Base-by-base conservation (phyloP, 2,797 vertebrate species). In the Cyclopterus lumpus region DNA sequence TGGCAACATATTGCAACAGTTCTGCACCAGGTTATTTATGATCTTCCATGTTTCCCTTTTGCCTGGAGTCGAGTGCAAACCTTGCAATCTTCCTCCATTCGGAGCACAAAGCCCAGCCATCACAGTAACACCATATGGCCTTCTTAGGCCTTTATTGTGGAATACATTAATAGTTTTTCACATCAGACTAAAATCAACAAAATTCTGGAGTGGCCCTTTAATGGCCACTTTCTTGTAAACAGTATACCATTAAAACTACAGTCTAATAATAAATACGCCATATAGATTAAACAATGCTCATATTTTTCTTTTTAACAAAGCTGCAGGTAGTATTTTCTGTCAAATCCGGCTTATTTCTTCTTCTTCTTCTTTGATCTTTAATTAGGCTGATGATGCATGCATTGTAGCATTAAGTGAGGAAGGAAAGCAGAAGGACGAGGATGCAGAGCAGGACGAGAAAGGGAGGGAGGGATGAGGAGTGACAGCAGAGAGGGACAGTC, bases 401-500 rank as follows among this genome's bases (percentile, higher is more conserved):
- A 32, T 28, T 57, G 30, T 62, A 49, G 67, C 58, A 22, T 51
- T 26, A 72, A 6, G 26, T 62, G 67, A 58, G 63, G 60, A 79
- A 72, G 69, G 73, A 64, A 59, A 69, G 22, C 0, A 3, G 32
- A 77, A 80, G 74, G 82, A 77, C 48, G 42, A 46, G 70, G 65
- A 75, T 60, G 64, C 46, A 42, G 74, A 65, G 30, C 42, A 67
- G 63, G 62, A 64, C 2, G 22, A 65, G 62, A 54, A 20, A 1
- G 67, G 42, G 34, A 38, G 44, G 67, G 59, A 66, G 80, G 64
- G 67, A 64, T 63, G 57, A 77, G 73, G 66, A 66, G 71, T 73
- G 87, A 83, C 82, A 88, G 79, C 66, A 51, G 77, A 84, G 71
- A 84, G 83, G 71, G 81, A 73, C 66, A 76, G 69, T 83, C 71